Evolutionary conservation across 2,797 vertebrate species (phyloP).

Genomic region (Argentina silus): DNA sequence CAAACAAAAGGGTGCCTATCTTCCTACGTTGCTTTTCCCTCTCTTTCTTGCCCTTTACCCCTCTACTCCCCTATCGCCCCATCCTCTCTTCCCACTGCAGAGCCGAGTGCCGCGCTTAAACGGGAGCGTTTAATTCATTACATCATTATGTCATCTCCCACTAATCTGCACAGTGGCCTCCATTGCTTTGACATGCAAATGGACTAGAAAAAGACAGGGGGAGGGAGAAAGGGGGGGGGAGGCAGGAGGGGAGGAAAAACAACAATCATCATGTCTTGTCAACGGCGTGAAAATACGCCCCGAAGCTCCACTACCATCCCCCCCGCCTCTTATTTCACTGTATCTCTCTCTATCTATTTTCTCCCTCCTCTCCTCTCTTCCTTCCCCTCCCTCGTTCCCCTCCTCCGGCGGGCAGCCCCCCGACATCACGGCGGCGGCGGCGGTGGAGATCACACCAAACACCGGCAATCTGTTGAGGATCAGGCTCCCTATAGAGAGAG

Average conservation of each 20-base stretch:
- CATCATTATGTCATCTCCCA: slow-evolving; percentile 94
- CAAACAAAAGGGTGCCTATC: slow-evolving; percentile 26
- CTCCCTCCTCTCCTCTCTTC: slow-evolving; percentile 41
- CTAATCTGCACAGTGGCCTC: slow-evolving; percentile 90
- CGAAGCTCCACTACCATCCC: slow-evolving; percentile 74
- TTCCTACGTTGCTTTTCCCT: slow-evolving; percentile 49
- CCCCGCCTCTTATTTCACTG: slow-evolving; percentile 44
- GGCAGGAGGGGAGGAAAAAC: slow-evolving; percentile 75
- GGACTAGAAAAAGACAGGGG: slow-evolving; percentile 83
- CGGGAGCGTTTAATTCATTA: slow-evolving; percentile 91
- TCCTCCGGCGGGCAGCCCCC: slow-evolving; percentile 69
- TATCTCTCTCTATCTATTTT: slow-evolving; percentile 65
- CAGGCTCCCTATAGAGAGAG: slow-evolving; percentile 82
- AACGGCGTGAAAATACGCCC: slow-evolving; percentile 85
- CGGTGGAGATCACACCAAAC: slow-evolving; percentile 82
- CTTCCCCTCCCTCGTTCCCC: slow-evolving; percentile 56
- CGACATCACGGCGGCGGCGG: slow-evolving; percentile 75
- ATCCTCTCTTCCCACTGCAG: neutral
- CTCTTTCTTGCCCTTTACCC: slow-evolving; percentile 47
- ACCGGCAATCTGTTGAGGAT: slow-evolving; percentile 87
- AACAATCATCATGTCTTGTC: slow-evolving; percentile 91
- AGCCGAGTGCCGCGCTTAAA: slow-evolving; percentile 77
- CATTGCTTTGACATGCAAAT: slow-evolving; percentile 95
- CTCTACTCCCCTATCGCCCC: slow-evolving; percentile 53
- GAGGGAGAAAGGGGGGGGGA: slow-evolving; percentile 66